Percentiles rank a stretch among this genome's conserved stretches.
Evolutionary conservation across 1,140 invertebrate species (phyloP).

Genomic region (Drosophila funebris): DNA sequence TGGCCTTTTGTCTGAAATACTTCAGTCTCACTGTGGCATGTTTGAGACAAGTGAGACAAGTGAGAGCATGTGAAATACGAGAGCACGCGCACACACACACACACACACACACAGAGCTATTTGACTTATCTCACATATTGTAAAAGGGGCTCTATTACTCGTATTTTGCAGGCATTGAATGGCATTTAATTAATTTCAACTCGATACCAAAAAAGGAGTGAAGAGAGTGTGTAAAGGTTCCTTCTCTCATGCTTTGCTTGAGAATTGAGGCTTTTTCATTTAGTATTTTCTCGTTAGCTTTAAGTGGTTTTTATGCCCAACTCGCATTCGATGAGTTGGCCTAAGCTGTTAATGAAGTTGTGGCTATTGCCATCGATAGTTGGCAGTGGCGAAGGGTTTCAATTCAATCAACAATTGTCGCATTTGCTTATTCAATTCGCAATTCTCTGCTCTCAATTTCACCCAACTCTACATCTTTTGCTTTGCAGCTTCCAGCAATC

Average conservation of each 20-base stretch:
- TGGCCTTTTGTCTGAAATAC: slow-evolving; percentile 8
- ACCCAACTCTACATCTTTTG: not conserved
- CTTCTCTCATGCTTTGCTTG: slow-evolving; percentile 3
- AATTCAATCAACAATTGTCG: slow-evolving; percentile 44
- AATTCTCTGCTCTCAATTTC: not conserved
- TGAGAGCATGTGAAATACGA: not conserved
- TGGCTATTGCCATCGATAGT: not conserved
- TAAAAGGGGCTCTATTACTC: not conserved
- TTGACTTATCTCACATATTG: slow-evolving; percentile 37
- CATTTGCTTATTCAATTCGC: slow-evolving; percentile 42
- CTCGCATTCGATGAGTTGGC: not conserved
- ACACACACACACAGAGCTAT: slow-evolving; percentile 10
- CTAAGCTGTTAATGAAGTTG: slow-evolving; percentile 49
- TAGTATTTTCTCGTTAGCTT: slow-evolving; percentile 25
- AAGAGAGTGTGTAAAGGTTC: not conserved
- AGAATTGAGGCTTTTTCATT: not conserved
- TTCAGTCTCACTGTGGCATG: slow-evolving; percentile 1
- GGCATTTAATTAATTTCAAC: slow-evolving; percentile 78
- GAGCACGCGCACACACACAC: too few relatives aligned
- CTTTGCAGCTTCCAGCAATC: slow-evolving; percentile 45
- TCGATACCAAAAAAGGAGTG: slow-evolving; percentile 24
- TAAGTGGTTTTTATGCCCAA: not conserved
- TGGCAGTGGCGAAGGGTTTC: slow-evolving; percentile 4
- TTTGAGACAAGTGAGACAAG: not conserved
- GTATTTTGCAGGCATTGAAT: slow-evolving; percentile 49